These are phyloP conservation scores for Callaeas wilsoni DNA, from an alignment of 2,113 vertebrate genomes.

Conservation along the genomic window DNA sequence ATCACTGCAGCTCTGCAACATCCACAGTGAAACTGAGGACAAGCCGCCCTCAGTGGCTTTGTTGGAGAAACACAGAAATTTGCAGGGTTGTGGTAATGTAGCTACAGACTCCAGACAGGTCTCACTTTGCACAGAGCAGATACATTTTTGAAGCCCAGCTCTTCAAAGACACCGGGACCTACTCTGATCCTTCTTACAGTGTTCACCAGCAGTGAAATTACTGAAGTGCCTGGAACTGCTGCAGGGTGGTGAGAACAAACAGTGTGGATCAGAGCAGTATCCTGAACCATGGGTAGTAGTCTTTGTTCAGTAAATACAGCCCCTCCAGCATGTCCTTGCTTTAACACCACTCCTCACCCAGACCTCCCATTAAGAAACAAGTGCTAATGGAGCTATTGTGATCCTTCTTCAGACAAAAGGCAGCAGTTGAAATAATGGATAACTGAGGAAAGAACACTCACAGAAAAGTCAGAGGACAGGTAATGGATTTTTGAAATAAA, in stretches of 20 bases:
- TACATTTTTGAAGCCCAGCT: neutral
- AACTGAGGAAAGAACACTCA: neutral
- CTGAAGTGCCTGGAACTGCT: neutral
- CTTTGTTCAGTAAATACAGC: neutral
- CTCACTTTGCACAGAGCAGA: neutral
- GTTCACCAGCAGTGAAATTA: neutral
- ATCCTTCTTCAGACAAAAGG: neutral
- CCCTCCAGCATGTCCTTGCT: neutral
- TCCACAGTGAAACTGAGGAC: neutral
- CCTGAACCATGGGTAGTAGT: neutral
- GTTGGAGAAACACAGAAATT: neutral
- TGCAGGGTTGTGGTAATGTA: neutral
- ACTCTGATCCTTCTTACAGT: neutral
- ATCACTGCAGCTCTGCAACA: neutral
- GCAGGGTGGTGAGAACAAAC: neutral
- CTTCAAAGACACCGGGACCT: neutral
- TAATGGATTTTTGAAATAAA: slow-evolving; percentile 23
- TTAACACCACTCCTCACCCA: neutral
- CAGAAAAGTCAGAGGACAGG: neutral
- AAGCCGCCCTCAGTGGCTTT: neutral
- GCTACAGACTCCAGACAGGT: neutral
- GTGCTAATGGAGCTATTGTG: slow-evolving; percentile 8
- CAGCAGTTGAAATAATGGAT: neutral
- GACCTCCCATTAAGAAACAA: neutral
- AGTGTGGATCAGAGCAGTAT: neutral